Evolutionary conservation across 2,888 invertebrate species (phyloP).

Genomic region (Penaeus monodon): DNA sequence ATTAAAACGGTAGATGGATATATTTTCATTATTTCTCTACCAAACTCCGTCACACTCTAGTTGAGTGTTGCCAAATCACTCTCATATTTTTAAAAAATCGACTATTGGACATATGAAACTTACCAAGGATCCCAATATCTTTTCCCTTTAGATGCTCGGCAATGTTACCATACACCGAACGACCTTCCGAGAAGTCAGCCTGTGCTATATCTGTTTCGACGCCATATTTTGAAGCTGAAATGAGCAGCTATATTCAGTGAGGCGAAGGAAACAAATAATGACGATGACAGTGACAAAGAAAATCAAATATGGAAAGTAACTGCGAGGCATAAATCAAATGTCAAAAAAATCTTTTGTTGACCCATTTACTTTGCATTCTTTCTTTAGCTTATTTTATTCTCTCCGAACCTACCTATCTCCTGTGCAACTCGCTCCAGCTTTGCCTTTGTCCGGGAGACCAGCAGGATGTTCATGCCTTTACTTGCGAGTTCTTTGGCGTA

Average conservation of each 20-base stretch:
- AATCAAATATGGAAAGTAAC: background rate
- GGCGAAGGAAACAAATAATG: background rate
- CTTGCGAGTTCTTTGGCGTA: constrained; percentile 67
- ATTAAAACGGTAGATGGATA: too few species aligned
- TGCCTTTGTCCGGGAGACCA: constrained; percentile 82
- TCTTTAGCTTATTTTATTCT: too few species aligned
- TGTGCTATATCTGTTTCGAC: constrained; percentile 82
- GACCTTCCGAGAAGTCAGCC: constrained; percentile 84
- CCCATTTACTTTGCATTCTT: too few species aligned
- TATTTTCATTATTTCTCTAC: too few species aligned
- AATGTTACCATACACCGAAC: constrained; percentile 79
- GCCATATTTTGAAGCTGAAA: constrained; percentile 72
- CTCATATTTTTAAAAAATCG: too few species aligned
- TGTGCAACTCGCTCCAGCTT: constrained; percentile 80
- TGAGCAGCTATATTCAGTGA: background rate
- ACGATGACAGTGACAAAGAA: too few species aligned
- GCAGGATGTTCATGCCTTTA: constrained; percentile 71
- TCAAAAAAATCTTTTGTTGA: too few species aligned
- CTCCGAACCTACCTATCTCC: constrained; percentile 77
- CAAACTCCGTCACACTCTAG: too few species aligned
- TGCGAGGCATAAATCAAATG: background rate
- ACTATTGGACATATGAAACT: constrained; percentile 67
- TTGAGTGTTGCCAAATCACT: too few species aligned
- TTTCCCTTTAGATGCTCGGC: constrained; percentile 80
- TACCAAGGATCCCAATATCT: constrained; percentile 88